phyloP scores from a whole-genome alignment of 2,888 invertebrate species.

The Blomia tropicalis region DNA sequence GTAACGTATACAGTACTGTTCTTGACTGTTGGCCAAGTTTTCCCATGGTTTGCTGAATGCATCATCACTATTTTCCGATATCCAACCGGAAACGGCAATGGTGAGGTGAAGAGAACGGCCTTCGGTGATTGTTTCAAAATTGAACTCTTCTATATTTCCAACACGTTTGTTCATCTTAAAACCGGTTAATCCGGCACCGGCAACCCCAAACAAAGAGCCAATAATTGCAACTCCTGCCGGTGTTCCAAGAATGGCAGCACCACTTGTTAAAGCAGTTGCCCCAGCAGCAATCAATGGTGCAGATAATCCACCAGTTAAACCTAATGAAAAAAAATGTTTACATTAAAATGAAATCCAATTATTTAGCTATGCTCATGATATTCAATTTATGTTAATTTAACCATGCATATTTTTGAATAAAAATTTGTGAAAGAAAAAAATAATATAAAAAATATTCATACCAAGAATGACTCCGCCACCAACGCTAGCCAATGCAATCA shows the following conservation, averaged over 20 bases:
- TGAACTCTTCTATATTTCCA: conserved; percentile 51
- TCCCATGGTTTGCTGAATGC: conserved; percentile 43
- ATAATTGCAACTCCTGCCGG: conserved; percentile 44
- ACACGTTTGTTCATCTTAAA: conserved; percentile 52
- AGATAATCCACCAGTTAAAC: conserved; percentile 50
- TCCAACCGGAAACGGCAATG: conserved; percentile 50
- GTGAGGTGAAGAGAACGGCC: conserved; percentile 44
- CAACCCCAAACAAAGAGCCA: conserved; percentile 49
- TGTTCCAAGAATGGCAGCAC: conserved; percentile 41
- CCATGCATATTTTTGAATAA: too few relatives aligned
- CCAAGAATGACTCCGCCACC: conserved; percentile 48
- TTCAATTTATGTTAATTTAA: too few relatives aligned
- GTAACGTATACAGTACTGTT: conserved; percentile 49
- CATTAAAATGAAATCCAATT: too few relatives aligned
- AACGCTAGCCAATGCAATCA: conserved; percentile 48
- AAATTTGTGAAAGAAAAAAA: neutral
- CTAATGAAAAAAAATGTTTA: conserved; percentile 33
- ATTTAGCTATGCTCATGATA: too few relatives aligned
- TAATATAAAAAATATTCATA: neutral
- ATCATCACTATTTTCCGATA: conserved; percentile 41
- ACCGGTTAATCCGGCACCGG: conserved; percentile 51
- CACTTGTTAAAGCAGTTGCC: conserved; percentile 36
- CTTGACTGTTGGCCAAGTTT: conserved; percentile 42
- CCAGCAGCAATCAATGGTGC: conserved; percentile 47
- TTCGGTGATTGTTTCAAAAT: conserved; percentile 43